Evolutionary conservation across 2,888 invertebrate species (phyloP), one percentile per base, ranked within the genome.

Genomic region (Pemphredon lugubris): DNA sequence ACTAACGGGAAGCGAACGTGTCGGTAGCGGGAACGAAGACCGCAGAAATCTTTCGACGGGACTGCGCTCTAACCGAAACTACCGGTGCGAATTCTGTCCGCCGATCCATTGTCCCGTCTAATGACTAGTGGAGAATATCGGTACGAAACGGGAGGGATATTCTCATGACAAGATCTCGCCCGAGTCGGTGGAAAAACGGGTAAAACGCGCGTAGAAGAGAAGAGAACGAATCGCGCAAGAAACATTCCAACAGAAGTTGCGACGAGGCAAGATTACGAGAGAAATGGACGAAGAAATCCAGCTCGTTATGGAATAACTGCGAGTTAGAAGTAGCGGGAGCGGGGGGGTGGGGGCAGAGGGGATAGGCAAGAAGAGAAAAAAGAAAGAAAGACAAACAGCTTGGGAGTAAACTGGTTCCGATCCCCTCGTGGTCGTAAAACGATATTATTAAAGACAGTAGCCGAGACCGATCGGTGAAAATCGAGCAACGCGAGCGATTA

Each of bases 1-100:
- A 64, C 58, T 44, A 63, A 71, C 71, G 71, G 71, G 71, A 64
- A 70, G 44, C 39, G 51, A 40, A 53, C 53, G 48, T 37, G 16
- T 18, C 32, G 34, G 45, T 42, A 34, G 47, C 16, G 45, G 45
- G 26, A 14, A 42, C 32, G 9, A 9, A 42, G 14, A 55, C 30
- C 30, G 21, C 51, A 16, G 21, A 45, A 13, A 21, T 20, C 32
- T 21, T 42, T 7, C 34, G 6, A 11, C 11, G n/a, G 16, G 39
- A 53, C n/a, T n/a, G n/a, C 21, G 37, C 39, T 30, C 2, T 50
- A 16, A 37, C 37, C 1, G 37, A 13, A 7, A 37, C 37, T 11
- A 11, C 37, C 13, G 37, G 11, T 4, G 11, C 9, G 13, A n/a
- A 9, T 37, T 13, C 13, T 9, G 9, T 2, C 30, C 7, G 30